Evolutionary conservation across 1,140 invertebrate species (phyloP), one percentile per base, ranked within the genome.

Genomic region (Brachionus rotundiformis): DNA sequence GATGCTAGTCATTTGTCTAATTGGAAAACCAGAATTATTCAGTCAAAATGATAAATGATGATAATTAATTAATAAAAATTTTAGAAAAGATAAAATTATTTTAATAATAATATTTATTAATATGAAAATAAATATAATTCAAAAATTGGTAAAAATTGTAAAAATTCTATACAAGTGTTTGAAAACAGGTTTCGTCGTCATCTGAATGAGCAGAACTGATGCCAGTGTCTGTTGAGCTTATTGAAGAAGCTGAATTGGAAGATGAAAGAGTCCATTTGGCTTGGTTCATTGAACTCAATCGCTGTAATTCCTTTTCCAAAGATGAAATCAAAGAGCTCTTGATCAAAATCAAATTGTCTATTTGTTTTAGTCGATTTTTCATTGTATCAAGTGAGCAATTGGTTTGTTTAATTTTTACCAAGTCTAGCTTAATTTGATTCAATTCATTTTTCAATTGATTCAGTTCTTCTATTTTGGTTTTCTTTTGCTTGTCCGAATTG

Each of bases 81-180:
- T n/a, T n/a, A n/a, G n/a, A n/a, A n/a, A n/a, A n/a, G n/a, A n/a
- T n/a, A n/a, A n/a, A n/a, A n/a, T n/a, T n/a, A n/a, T n/a, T n/a
- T n/a, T n/a, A n/a, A n/a, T n/a, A n/a, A n/a, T n/a, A n/a, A n/a
- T n/a, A n/a, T 41, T 41, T 41, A 41, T 41, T 41, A 41, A 41
- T 41, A 41, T 1, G 10, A 41, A 41, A 41, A 41, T 41, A 13
- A 16, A n/a, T 23, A 49, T 16, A 16, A 49, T 49, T 49, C 6
- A 49, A 49, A n/a, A 49, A 49, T 6, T 5, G 6, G 16, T 16
- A 6, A 49, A 23, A 49, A 49, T 47, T 36, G 8, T 5, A 36
- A 36, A 36, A 49, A 23, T 47, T 73, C 8, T 54, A 73, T 44
- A 73, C 68, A 73, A 73, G 68, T 44, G 68, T 73, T 73, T 73